Conservation (phyloP, 2,113 vertebrate species). For the Geococcyx californianus region DNA sequence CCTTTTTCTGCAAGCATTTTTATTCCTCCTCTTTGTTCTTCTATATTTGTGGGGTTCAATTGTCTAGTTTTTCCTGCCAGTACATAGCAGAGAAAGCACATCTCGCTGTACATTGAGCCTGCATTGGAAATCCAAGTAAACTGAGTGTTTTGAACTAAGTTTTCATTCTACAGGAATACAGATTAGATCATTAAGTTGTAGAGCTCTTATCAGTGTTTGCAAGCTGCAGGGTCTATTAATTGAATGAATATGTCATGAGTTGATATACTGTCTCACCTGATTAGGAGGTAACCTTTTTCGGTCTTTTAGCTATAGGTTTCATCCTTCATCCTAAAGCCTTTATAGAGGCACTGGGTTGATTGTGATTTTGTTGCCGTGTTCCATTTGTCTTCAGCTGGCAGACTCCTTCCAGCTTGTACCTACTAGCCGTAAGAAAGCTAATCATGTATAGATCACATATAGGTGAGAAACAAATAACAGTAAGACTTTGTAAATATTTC, state of each 20-base stretch:
- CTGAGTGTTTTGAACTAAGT: neutral
- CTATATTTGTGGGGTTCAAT: neutral
- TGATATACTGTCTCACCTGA: constrained; percentile 34
- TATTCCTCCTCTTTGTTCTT: constrained; percentile 3
- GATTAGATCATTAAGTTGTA: constrained; percentile 69
- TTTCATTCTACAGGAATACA: constrained; percentile 53
- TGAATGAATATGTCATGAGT: constrained; percentile 19
- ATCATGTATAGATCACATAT: neutral
- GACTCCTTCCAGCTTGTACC: neutral
- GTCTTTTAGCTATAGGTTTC: constrained; percentile 38
- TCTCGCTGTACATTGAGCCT: neutral
- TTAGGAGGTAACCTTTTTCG: constrained; percentile 39
- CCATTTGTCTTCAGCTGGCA: constrained; percentile 20
- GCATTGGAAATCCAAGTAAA: constrained; percentile 17
- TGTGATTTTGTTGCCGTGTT: neutral
- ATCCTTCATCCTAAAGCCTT: constrained; percentile 36
- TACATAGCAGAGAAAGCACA: neutral
- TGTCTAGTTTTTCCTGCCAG: neutral
- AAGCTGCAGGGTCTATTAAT: constrained; percentile 61
- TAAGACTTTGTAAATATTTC: neutral
- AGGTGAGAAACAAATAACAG: neutral
- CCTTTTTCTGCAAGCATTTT: neutral
- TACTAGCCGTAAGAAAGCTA: neutral
- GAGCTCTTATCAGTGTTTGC: constrained; percentile 53
- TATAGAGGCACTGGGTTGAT: neutral